Conservation (phyloP, 1,140 invertebrate species). For the Calosoma granatense region DNA sequence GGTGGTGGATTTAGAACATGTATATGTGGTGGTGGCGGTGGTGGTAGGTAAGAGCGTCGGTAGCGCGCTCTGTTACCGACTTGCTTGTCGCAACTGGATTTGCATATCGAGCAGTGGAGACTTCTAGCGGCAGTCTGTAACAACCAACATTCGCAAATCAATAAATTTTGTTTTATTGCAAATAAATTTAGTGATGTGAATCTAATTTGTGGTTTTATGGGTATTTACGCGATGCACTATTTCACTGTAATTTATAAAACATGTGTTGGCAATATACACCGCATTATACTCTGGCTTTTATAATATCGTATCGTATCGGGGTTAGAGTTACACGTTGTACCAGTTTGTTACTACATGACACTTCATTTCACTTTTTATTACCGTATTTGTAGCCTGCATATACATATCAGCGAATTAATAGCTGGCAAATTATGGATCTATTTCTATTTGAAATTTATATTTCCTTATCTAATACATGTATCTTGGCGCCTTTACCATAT, state of each 20-base stretch:
- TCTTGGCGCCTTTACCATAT: no score
- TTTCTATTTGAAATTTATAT: background rate
- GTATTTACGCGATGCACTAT: background rate
- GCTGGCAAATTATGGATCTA: background rate
- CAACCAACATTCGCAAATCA: background rate
- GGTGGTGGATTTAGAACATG: no score
- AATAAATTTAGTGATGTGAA: conserved; percentile 3
- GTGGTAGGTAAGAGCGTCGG: no score
- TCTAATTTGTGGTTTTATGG: conserved; percentile 5
- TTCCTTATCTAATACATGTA: no score
- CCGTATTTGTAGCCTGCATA: background rate
- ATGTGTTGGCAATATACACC: background rate
- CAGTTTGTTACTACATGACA: background rate
- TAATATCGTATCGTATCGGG: background rate
- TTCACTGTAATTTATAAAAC: conserved; percentile 3
- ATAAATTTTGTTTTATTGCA: conserved; percentile 8
- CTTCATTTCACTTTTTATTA: background rate
- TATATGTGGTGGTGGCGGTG: no score
- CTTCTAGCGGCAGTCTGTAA: background rate
- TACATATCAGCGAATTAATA: background rate
- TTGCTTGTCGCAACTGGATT: background rate
- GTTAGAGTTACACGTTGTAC: background rate
- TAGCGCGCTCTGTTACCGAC: background rate
- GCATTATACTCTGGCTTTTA: background rate
- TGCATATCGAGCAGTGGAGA: background rate